Evolutionary conservation across 2,113 vertebrate species (phyloP), one percentile per base, ranked within the genome.

Genomic region (Otus sunia): DNA sequence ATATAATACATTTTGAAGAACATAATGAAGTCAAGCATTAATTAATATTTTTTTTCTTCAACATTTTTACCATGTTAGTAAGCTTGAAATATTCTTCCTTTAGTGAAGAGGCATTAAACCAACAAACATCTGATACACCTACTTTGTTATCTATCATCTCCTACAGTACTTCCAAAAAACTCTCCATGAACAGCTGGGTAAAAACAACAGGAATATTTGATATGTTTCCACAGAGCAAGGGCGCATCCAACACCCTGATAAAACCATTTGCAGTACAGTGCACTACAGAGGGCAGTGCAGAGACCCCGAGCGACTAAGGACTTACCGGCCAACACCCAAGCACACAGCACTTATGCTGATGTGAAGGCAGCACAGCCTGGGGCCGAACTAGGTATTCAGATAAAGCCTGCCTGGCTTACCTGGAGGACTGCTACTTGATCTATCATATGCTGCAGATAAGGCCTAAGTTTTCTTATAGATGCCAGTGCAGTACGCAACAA

Each of bases 211-310:
- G 25, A 73, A 4, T 12, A 37, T 56, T 29, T 56, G 19, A 7
- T 7, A 39, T 20, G 14, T 52, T 85, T 79, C 72, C 49, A 6
- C 25, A 26, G 49, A 67, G 27, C 32, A 30, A 27, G 50, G 25
- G 11, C 36, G 50, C 21, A 49, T 3, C 12, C 15, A 85, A 37
- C 11, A 34, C 23, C 14, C n/a, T 45, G 34, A 9, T n/a, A 17
- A 52, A 89, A 60, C 0, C 1, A 3, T 7, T 23, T 2, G 2
- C 32, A 41, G n/a, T 5, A 9, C 30, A 21, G 37, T 6, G 25
- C 30, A 1, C 17, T 32, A 16, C 20, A 45, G 22, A 56, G 50
- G 4, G 17, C 1, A 43, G 37, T 4, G 7, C 53, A 30, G 68
- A 27, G 59, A 50, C 10, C 15, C 19, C 1, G 8, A 6, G n/a